phyloP scores from a whole-genome alignment of 2,888 invertebrate species.

The Aphodius sticticus region DNA sequence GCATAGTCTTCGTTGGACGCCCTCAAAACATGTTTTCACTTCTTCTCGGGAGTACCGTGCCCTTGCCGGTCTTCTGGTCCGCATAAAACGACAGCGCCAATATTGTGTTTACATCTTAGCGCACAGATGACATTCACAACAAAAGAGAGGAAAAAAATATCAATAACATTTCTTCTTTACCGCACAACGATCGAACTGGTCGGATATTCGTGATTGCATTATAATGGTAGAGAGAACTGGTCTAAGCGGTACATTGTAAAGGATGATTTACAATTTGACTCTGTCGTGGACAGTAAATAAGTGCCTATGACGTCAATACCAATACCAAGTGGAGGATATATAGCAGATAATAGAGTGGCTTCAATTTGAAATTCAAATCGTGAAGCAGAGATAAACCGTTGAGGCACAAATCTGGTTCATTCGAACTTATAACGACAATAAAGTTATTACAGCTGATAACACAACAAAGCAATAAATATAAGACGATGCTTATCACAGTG shows the following conservation, averaged over 20 bases:
- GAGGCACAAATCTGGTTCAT: neutral
- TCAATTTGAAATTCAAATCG: slow-evolving; percentile 4
- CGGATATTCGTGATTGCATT: neutral
- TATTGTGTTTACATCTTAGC: neutral
- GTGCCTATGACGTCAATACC: neutral
- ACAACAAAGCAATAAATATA: too few species aligned
- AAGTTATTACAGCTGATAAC: neutral
- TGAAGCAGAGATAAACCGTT: neutral
- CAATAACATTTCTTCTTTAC: neutral
- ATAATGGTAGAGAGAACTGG: neutral
- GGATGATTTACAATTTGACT: neutral
- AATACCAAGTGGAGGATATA: neutral
- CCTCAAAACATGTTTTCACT: neutral
- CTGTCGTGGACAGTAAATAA: neutral
- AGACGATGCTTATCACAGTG: neutral
- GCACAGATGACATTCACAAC: neutral
- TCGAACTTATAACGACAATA: neutral
- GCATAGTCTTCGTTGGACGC: slow-evolving; percentile 6
- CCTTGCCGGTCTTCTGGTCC: neutral
- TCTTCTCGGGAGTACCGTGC: neutral
- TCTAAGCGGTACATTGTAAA: neutral
- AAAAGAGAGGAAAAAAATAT: neutral
- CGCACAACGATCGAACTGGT: neutral
- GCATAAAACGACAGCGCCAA: neutral
- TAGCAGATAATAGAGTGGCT: neutral